Evolutionary conservation across 1,140 invertebrate genomes (phyloP).

Genomic region (Tetragnatha versicolor): DNA sequence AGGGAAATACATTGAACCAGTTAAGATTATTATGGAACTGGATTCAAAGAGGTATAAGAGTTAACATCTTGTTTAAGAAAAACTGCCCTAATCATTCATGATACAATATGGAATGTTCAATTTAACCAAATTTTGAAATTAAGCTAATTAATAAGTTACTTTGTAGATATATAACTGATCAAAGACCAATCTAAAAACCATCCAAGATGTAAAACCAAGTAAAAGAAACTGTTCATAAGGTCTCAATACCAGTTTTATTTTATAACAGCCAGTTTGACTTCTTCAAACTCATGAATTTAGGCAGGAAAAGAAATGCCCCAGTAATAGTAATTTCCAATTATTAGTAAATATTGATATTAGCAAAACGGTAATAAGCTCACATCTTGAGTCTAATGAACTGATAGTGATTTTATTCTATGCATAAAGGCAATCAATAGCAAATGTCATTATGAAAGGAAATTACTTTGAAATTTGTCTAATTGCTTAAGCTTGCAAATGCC

Average conservation of each 20-base stretch:
- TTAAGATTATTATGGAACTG: background rate
- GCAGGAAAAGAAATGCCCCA: background rate
- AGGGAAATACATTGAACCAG: background rate
- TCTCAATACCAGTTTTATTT: background rate
- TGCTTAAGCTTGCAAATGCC: slow-evolving; percentile 3
- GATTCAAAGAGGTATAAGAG: background rate
- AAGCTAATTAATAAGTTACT: too few species aligned
- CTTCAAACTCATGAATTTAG: background rate
- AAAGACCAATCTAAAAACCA: background rate
- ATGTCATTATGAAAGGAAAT: background rate
- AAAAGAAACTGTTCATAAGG: background rate
- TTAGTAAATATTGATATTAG: background rate
- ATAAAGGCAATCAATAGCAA: background rate
- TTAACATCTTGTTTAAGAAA: too few species aligned
- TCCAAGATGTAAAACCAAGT: background rate
- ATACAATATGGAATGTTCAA: too few species aligned
- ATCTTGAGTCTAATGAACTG: background rate
- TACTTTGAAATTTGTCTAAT: slow-evolving; percentile 34
- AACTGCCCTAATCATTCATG: too few species aligned
- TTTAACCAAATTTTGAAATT: too few species aligned
- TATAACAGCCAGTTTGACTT: background rate
- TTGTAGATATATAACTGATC: too few species aligned
- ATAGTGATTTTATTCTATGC: background rate
- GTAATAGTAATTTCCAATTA: background rate
- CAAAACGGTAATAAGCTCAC: slow-evolving; percentile 7